A percentile compares a stretch with the other conserved stretches of the same genome.
These are phyloP conservation scores for Ailurus styani DNA, from an alignment of 2,113 vertebrate species.

Conservation along the genomic window DNA sequence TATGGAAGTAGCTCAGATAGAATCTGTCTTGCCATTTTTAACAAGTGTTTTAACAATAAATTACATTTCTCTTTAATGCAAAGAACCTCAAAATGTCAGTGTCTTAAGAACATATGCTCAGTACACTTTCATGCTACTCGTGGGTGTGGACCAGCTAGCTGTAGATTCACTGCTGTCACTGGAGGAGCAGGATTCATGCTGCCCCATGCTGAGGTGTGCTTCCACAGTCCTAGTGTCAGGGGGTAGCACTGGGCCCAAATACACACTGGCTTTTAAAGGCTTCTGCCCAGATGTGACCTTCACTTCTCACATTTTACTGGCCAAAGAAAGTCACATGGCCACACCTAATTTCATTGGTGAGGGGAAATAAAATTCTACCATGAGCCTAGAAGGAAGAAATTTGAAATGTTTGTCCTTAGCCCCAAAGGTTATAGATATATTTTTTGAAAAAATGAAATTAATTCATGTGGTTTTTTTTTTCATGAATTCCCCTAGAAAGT, in stretches of 20 bases:
- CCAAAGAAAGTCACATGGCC: background rate
- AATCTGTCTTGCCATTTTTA: background rate
- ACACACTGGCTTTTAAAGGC: background rate
- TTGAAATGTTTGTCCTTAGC: background rate
- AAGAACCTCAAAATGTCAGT: background rate
- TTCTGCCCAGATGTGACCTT: background rate
- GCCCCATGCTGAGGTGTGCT: background rate
- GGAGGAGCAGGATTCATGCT: background rate
- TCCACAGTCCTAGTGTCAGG: background rate
- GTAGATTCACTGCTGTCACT: background rate
- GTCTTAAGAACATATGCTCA: background rate
- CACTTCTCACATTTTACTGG: background rate
- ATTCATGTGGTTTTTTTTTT: background rate
- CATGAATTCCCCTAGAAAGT: background rate
- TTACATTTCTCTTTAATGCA: background rate
- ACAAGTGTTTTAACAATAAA: too few species aligned
- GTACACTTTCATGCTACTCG: background rate
- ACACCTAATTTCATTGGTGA: background rate
- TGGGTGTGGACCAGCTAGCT: background rate
- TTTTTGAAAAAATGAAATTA: background rate
- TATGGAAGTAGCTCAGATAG: background rate
- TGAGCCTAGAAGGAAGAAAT: background rate
- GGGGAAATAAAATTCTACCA: background rate
- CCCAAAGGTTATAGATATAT: background rate
- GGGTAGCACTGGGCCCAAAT: background rate